Evolutionary conservation across 2,888 invertebrate species (phyloP), one percentile per base, ranked within the genome.

Genomic region (Meteorus cinctellus): DNA sequence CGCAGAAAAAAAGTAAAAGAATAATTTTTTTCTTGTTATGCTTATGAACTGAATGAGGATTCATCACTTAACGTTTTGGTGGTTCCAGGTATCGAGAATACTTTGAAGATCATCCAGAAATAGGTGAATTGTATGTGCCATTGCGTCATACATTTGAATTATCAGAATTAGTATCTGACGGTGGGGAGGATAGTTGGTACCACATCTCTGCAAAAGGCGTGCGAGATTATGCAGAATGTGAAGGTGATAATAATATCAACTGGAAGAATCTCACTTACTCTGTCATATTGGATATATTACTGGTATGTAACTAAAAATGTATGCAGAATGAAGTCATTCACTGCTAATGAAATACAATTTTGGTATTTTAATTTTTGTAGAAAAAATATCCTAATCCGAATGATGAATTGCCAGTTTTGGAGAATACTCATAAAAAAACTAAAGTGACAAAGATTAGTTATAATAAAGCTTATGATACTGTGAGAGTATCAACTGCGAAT

Each of bases 401-500:
- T 2, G 78, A 86, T 3, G 87, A 86, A 77, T 79, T 87, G n/a
- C 85, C 86, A 8, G 81, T 87, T 12, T 10, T 83, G 6, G 84
- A 86, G 10, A 84, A 85, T 16, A 87, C 83, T 4, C 36, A 84
- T 16, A 65, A 86, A 0, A 84, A 83, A 41, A 76, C 81, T 4
- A 85, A 86, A 81, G 86, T 87, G 24, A 77, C 78, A 0, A 82
- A 82, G 45, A 83, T 88, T 4, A 82, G 86, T 73, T 86, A 85
- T 71, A 80, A 79, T 1, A 63, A 31, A 55, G 62, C 73, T 8
- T 74, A 80, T 60, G 80, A 77, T 27, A 78, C 75, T 10, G 77
- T 82, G 0, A 80, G 72, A 63, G 51, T 87, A 29, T 80, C 80
- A 10, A 85, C 86, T 19, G 27, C 86, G n/a, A 93, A 93, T 83